These are phyloP conservation scores for Phylloscopus collybita DNA, from an alignment of 2,797 vertebrate genomes.

Conservation along the genomic window DNA sequence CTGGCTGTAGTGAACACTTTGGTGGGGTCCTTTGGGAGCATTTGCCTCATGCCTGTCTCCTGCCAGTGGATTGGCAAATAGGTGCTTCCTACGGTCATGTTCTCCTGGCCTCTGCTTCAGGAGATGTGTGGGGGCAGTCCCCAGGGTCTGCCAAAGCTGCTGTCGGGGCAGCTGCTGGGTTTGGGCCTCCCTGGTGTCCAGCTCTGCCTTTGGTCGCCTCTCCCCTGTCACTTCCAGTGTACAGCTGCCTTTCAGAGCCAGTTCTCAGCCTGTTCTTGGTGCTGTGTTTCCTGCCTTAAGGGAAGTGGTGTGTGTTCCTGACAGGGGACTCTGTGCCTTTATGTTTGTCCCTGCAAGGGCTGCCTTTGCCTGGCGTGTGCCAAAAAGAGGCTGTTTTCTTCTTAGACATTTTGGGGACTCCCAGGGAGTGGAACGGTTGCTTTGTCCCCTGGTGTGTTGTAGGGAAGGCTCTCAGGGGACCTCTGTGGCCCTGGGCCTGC, in stretches of 20 bases:
- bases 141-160: neutral
- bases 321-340: neutral
- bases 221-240: neutral
- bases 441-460: neutral
- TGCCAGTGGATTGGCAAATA: neutral
- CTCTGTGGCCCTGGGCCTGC: neutral
- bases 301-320: slow-evolving; percentile 24
- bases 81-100: neutral
- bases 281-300: neutral
- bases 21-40: neutral
- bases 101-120: neutral
- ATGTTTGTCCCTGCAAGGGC: neutral
- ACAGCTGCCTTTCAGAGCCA: neutral
- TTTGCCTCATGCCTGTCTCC: neutral
- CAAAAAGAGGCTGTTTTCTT: neutral
- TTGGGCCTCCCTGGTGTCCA: neutral
- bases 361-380: neutral
- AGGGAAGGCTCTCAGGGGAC: slow-evolving; percentile 17
- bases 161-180: neutral
- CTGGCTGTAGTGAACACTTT: neutral
- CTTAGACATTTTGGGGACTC: neutral
- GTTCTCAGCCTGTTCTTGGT: neutral
- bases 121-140: neutral
- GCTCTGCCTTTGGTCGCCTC: neutral
- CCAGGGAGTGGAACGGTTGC: neutral